Evolutionary conservation across 2,888 invertebrate genomes (phyloP).

Genomic region (Plagiodera versicolora): DNA sequence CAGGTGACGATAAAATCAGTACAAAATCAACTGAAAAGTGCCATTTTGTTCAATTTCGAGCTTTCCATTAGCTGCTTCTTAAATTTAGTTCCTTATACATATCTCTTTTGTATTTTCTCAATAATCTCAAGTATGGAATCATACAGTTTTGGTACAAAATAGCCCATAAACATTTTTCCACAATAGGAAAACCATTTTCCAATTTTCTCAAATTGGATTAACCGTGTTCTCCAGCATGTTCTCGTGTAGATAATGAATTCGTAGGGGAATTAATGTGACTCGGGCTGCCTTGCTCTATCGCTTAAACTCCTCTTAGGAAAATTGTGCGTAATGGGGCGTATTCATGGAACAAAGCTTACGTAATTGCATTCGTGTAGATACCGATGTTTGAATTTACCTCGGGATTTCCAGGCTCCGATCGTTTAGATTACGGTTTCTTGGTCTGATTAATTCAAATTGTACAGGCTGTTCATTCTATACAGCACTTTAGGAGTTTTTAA

Average conservation of each 20-base stretch:
- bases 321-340: not conserved
- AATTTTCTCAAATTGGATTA: not conserved
- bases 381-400: not conserved
- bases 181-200: too few species aligned
- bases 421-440: not conserved
- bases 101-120: too few species aligned
- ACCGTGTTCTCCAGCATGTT: not conserved
- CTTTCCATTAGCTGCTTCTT: too few species aligned
- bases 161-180: too few species aligned
- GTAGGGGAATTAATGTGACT: not conserved
- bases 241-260: not conserved
- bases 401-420: not conserved
- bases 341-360: slow-evolving; percentile 2
- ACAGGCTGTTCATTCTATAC: too few species aligned
- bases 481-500: too few species aligned
- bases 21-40: too few species aligned
- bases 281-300: not conserved
- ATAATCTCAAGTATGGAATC: too few species aligned
- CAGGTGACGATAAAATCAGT: too few species aligned
- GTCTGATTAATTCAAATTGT: not conserved
- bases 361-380: not conserved
- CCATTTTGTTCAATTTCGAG: too few species aligned
- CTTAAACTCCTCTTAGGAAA: not conserved
- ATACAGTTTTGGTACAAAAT: too few species aligned
- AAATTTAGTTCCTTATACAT: too few species aligned